Evolutionary conservation across 2,797 vertebrate species (phyloP).

Genomic region (Coranthus polyacanthus): DNA sequence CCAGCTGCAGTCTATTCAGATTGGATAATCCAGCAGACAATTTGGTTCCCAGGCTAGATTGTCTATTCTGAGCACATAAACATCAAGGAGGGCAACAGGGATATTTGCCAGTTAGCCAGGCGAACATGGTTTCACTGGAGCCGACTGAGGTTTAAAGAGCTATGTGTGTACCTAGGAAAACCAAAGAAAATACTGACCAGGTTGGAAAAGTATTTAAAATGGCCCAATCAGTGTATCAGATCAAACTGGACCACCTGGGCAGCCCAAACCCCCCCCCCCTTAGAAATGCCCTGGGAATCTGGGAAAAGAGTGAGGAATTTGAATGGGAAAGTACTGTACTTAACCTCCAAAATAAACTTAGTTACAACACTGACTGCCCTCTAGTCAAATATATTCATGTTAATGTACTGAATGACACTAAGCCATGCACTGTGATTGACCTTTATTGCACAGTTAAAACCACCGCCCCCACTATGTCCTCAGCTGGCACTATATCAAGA

Average conservation of each 20-base stretch:
- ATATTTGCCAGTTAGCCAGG: constrained; percentile 23
- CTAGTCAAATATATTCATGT: constrained; percentile 33
- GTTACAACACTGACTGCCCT: constrained; percentile 12
- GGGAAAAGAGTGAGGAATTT: constrained; percentile 47
- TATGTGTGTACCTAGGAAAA: constrained; percentile 45
- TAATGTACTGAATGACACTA: constrained; percentile 18
- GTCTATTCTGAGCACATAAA: constrained; percentile 65
- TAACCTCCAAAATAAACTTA: constrained; percentile 58
- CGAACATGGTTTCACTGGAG: constrained; percentile 38
- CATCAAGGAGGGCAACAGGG: constrained; percentile 34
- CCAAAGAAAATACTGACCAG: constrained; percentile 71
- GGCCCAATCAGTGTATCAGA: constrained; percentile 49
- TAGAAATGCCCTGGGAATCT: constrained; percentile 45
- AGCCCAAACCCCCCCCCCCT: constrained; percentile 10
- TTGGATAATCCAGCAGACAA: constrained; percentile 52
- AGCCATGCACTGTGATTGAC: constrained; percentile 28
- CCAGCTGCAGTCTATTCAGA: constrained; percentile 27
- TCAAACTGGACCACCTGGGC: constrained; percentile 66
- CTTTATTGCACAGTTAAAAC: constrained; percentile 10
- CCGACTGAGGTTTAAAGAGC: constrained; percentile 26
- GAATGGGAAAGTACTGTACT: constrained; percentile 30
- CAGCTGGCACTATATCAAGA: constrained; percentile 35
- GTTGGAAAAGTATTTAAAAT: constrained; percentile 61
- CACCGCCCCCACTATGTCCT: constrained; percentile 41
- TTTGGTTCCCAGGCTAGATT: constrained; percentile 47